Base-by-base conservation (phyloP, 2,888 invertebrate genomes). In the Dryobotodes eremita region DNA sequence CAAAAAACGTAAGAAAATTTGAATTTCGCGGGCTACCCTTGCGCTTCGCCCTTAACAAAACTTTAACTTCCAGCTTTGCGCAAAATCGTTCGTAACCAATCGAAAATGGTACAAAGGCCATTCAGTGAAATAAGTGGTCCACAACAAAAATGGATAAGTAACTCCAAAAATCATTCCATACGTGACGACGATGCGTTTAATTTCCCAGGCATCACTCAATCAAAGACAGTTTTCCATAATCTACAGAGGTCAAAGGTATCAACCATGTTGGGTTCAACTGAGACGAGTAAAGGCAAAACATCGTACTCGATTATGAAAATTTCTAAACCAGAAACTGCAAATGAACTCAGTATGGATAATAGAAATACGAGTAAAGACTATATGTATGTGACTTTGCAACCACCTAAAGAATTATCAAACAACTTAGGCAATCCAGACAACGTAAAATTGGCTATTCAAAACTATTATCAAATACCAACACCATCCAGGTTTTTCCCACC, bases 21-120 rank as follows among this genome's bases (percentile, higher is more conserved):
- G n/a, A n/a, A n/a, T n/a, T n/a, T n/a, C n/a, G n/a, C n/a, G n/a
- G n/a, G n/a, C n/a, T n/a, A n/a, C n/a, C n/a, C n/a, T n/a, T n/a
- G n/a, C n/a, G n/a, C n/a, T n/a, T n/a, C n/a, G n/a, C n/a, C n/a
- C n/a, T n/a, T n/a, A 78, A 20, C 15, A 62, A 59, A 20, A 70
- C 62, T 71, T 77, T 74, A 73, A 85, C 82, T 95, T 93, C 61
- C 91, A 96, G 96, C 96, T 20, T 90, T 96, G 59, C 93, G 96
- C 20, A 96, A 96, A 89, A 96, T 96, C 71, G 95, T 96, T 13
- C 92, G 96, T 23, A 93, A 94, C 79, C 95, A 96, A 81, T 94
- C 95, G 5, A 96, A 96, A 92, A 96, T 96, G 96, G 93, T 96
- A 23, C 95, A 94, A 82, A 92, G 92, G 68, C 95, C 96, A 4